phyloP scores from a whole-genome alignment of 2,113 vertebrate species.

The Lonchura striata region DNA sequence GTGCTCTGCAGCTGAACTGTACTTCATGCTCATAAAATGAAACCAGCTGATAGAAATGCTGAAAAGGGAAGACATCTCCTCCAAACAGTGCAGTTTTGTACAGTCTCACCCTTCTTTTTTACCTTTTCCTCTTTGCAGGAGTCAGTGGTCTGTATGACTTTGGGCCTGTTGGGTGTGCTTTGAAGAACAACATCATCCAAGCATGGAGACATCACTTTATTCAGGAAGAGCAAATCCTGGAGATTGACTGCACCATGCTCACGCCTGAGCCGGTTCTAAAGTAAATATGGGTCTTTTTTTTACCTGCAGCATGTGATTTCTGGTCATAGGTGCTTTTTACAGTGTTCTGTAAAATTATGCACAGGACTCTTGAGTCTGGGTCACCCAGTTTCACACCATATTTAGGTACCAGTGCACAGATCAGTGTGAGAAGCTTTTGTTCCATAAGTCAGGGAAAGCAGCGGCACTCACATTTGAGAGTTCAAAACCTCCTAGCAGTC shows the following conservation, averaged over 20 bases:
- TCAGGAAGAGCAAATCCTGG: constrained; percentile 97
- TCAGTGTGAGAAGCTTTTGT: not conserved
- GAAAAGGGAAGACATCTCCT: not conserved
- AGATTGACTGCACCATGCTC: constrained; percentile 98
- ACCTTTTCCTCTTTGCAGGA: constrained; percentile 71
- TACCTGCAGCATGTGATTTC: constrained; percentile 2
- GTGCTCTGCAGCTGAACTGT: not conserved
- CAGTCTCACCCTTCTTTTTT: not conserved
- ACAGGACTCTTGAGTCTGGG: constrained; percentile 67
- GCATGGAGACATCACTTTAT: constrained; percentile 98
- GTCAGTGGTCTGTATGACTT: constrained; percentile 98
- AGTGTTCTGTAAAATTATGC: not conserved
- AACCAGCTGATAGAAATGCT: not conserved
- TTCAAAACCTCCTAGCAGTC: not conserved
- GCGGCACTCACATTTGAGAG: not conserved
- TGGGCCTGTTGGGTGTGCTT: constrained; percentile 93
- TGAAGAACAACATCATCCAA: constrained; percentile 98
- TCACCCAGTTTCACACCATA: not conserved
- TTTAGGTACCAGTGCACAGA: not conserved
- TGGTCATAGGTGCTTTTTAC: constrained; percentile 42
- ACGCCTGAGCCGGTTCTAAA: constrained; percentile 93
- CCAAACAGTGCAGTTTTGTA: not conserved
- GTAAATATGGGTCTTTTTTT: constrained; percentile 69
- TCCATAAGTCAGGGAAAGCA: not conserved
- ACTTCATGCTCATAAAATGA: not conserved